phyloP scores from a whole-genome alignment of 2,113 vertebrate species.

The Setophaga coronata region DNA sequence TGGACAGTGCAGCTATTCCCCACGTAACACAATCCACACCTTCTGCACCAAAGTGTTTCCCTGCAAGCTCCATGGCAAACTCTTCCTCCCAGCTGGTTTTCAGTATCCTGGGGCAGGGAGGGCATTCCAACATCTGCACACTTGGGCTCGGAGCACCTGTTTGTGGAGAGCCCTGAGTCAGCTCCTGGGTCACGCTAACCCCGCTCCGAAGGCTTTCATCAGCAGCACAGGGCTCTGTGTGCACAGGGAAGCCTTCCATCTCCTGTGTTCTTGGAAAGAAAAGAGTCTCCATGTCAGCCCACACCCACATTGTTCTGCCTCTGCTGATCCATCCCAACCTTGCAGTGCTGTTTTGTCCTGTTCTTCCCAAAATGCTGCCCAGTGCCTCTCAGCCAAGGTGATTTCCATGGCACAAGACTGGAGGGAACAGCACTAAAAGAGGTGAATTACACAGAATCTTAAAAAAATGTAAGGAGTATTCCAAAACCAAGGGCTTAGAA shows the following conservation, averaged over 20 bases:
- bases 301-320: accelerated
- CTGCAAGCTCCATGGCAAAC: background rate
- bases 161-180: background rate
- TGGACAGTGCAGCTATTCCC: background rate
- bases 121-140: background rate
- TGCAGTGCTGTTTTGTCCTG: background rate
- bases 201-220: accelerated
- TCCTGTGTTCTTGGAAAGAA: background rate
- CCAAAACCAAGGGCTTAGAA: background rate
- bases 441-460: background rate
- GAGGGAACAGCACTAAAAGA: background rate
- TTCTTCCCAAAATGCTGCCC: background rate
- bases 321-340: background rate
- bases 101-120: background rate
- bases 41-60: background rate
- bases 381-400: background rate
- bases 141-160: background rate
- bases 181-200: background rate
- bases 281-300: background rate
- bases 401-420: background rate
- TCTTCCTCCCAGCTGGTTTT: background rate
- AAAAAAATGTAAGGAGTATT: background rate
- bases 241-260: background rate
- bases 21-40: background rate
- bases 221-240: background rate